Evolutionary conservation across 2,888 invertebrate genomes (phyloP), one percentile per base, ranked within the genome.

Genomic region (Chelonus formosanus): DNA sequence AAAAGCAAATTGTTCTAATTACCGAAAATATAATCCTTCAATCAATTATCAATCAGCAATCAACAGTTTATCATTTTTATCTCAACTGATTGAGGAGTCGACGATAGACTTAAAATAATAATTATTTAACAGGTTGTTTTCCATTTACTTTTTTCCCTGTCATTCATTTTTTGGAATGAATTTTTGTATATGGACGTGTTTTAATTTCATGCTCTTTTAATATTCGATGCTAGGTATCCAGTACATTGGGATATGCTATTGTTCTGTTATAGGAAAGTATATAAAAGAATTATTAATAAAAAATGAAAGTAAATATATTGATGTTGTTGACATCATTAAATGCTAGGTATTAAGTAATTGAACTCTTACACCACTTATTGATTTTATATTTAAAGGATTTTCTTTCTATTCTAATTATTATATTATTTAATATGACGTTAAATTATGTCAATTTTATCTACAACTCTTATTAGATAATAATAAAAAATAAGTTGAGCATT

Each of bases 1-100:
- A 20, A 20, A 20, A 20, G 20, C 20, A 20, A 20, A 20, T 20
- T 20, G 20, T 20, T 20, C 2, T 20, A 57, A 53, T 44, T 72
- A 76, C 73, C 77, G 73, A 78, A 76, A 78, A 73, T 76, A 76
- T 73, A 74, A 65, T 75, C 75, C 73, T 65, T 70, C 71, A 70
- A 75, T 70, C 71, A 70, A 75, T 73, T 71, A 75, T 75, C 71
- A 75, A 68, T 70, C 73, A 73, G 73, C 69, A 68, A 69, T 72
- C 67, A 69, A 63, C 64, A 20, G 20, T 20, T 20, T 20, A 20
- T 20, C 20, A 20, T 20, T 73, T 75, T 70, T 64, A 74, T 76
- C 45, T 69, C 67, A 73, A 79, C 81, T 83, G 78, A 78, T 83
- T 81, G 83, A 79, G 76, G 83, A 83, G 83, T 83, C 83, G 83